Conservation (phyloP, 2,113 vertebrate species). For the Toxotes jaculatrix region DNA sequence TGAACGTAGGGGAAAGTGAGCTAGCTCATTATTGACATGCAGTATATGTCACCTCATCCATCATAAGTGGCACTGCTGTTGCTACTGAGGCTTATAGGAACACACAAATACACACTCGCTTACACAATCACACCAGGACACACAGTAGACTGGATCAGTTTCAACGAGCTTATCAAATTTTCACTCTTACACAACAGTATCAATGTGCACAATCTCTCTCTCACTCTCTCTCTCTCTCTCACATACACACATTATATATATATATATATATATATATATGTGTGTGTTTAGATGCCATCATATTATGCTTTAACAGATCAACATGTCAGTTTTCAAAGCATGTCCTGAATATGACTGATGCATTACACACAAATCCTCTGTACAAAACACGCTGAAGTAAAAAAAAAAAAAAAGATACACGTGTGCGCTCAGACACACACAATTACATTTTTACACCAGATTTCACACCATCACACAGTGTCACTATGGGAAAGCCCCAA, state of each 20-base stretch:
- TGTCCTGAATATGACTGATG: neutral
- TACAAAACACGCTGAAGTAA: conserved; percentile 1
- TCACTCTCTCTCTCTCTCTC: neutral
- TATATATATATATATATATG: too few species aligned
- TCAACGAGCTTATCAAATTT: conserved; percentile 24
- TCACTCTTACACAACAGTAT: conserved; percentile 2
- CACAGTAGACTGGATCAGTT: conserved; percentile 17
- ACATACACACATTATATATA: neutral
- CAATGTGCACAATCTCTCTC: neutral
- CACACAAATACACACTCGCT: neutral
- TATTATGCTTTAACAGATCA: neutral
- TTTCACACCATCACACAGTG: conserved; percentile 62
- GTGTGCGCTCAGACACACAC: neutral
- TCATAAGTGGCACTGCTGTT: conserved; percentile 49
- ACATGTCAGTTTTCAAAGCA: neutral
- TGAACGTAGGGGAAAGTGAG: conserved; percentile 40
- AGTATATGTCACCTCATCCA: conserved; percentile 60
- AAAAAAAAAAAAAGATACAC: neutral
- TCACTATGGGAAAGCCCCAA: conserved; percentile 45
- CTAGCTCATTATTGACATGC: conserved; percentile 61
- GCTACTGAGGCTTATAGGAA: neutral
- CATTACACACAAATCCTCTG: neutral
- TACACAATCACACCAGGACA: neutral
- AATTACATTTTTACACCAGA: conserved; percentile 27
- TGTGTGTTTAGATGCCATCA: neutral